Base-by-base conservation (phyloP, 2,888 invertebrate species). In the Dascillus cervinus region DNA sequence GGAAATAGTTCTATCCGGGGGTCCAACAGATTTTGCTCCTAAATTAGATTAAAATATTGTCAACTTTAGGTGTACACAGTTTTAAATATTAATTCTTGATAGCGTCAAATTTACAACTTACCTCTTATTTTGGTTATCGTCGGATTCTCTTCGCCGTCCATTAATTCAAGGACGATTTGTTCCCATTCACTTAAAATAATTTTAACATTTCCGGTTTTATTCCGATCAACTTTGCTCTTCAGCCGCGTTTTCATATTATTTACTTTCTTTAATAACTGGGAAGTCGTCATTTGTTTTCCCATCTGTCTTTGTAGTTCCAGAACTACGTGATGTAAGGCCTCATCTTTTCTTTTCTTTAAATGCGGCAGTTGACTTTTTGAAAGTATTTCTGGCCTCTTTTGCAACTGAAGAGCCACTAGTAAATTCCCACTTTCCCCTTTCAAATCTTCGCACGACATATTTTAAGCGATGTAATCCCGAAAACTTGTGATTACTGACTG, bases 251-350 rank as follows among this genome's bases (percentile, higher is more conserved):
- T 22, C 22, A 22, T 22, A 11, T 3, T 22, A 11, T 22, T 22
- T 22, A 22, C 22, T 22, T 22, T 22, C n/a, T 22, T 22, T 22
- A 22, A 10, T 5, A 22, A 11, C 11, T 22, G 22, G 9, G 22
- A n/a, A 22, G 11, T n/a, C 9, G 22, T 22, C 11, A 22, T 10
- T 22, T 9, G 22, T 3, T 22, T 22, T 22, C 9, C 9, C 11
- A 22, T 22, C 11, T 22, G 4, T 22, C 9, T 3, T 22, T 22
- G 4, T 22, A 22, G 4, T 22, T 22, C 22, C 11, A 11, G 4
- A 11, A 11, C 4, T 22, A 22, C 22, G 4, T 22, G 4, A 10
- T 3, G n/a, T 22, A 22, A 22, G 22, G n/a, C 22, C 22, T 22
- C 22, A 8, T 22, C 11, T 22, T 22, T 22, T 8, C 4, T 5